Conservation (phyloP, 2,888 invertebrate genomes). For the Drosophila limbata region DNA sequence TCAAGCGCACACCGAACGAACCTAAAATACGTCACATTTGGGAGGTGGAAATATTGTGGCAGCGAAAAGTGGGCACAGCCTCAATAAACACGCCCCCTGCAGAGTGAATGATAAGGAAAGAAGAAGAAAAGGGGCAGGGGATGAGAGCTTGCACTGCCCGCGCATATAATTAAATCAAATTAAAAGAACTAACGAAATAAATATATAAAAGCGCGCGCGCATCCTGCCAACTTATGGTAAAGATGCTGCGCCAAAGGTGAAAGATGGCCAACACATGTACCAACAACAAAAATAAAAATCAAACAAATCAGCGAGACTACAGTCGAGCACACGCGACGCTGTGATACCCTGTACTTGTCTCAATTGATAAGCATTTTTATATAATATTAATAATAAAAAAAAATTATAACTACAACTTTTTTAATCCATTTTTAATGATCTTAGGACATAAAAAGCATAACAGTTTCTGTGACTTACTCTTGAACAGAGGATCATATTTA, state of each 20-base stretch:
- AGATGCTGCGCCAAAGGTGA: constrained; percentile 15
- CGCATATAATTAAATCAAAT: constrained; percentile 78
- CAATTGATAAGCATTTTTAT: background rate
- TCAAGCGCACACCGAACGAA: constrained; percentile 57
- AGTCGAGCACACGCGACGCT: background rate
- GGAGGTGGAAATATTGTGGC: constrained; percentile 76
- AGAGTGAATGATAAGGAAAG: background rate
- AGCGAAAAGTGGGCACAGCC: constrained; percentile 72
- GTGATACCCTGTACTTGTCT: background rate
- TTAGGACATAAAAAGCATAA: no score
- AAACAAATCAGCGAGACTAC: background rate
- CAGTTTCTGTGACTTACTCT: no score
- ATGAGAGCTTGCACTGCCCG: constrained; percentile 31
- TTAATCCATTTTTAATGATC: no score
- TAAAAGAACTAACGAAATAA: constrained; percentile 68
- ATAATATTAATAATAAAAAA: background rate
- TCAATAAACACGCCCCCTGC: constrained; percentile 55
- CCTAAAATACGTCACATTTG: constrained; percentile 78
- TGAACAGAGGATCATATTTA: no score
- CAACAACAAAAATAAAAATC: background rate
- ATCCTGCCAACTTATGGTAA: constrained; percentile 38
- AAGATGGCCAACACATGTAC: constrained; percentile 25
- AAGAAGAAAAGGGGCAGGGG: background rate
- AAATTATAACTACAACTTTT: no score
- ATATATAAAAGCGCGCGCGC: constrained; percentile 16